Percentiles rank a stretch among this genome's conserved stretches.
These are phyloP conservation scores for Chydorus sphaericus DNA, from an alignment of 2,888 invertebrate genomes.

Conservation along the genomic window DNA sequence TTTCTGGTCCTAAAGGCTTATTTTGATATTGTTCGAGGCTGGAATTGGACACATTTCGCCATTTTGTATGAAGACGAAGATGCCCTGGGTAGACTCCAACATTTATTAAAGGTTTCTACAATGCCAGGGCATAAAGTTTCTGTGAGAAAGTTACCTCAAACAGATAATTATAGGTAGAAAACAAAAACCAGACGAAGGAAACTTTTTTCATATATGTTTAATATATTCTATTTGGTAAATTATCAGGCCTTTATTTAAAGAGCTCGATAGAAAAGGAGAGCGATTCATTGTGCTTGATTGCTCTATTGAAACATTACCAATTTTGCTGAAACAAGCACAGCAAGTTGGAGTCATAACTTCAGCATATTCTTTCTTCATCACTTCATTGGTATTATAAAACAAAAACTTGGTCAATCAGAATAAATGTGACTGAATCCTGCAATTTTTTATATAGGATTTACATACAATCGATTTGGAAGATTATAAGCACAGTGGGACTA, in stretches of 20 bases:
- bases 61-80: slow-evolving; percentile 94
- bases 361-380: slow-evolving; percentile 84
- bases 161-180: slow-evolving; percentile 78
- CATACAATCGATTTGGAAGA: slow-evolving; percentile 83
- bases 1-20: slow-evolving; percentile 78
- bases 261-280: slow-evolving; percentile 81
- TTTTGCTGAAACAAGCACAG: slow-evolving; percentile 80
- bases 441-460: slow-evolving; percentile 47
- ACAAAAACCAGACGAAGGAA: no score
- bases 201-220: not conserved
- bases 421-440: not conserved
- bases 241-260: slow-evolving; percentile 69
- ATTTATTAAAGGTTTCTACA: slow-evolving; percentile 70
- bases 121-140: slow-evolving; percentile 48
- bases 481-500: slow-evolving; percentile 88
- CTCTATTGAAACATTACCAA: slow-evolving; percentile 66
- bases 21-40: slow-evolving; percentile 72
- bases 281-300: slow-evolving; percentile 84
- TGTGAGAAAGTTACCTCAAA: slow-evolving; percentile 67
- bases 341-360: slow-evolving; percentile 96
- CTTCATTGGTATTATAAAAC: slow-evolving; percentile 60
- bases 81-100: slow-evolving; percentile 72
- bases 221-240: not conserved
- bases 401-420: slow-evolving; percentile 18
- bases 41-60: slow-evolving; percentile 92